Conservation (phyloP, 2,888 invertebrate genomes). For the Argyresthia albistria region DNA sequence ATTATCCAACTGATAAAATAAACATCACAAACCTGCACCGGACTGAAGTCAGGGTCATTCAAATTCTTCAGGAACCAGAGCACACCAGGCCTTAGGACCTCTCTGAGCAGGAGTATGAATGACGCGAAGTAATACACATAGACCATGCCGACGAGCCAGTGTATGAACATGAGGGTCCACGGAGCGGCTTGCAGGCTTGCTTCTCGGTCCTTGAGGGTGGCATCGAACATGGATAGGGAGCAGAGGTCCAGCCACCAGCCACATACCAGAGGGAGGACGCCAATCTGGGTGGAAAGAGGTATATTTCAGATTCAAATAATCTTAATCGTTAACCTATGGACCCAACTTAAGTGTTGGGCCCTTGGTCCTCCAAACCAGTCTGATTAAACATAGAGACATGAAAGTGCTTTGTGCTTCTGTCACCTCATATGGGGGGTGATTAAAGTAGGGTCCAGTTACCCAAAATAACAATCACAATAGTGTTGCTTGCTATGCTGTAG, state of each 20-base stretch:
- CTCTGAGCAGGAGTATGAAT: conserved; percentile 91
- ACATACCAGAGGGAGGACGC: conserved; percentile 95
- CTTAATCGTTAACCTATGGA: too few relatives aligned
- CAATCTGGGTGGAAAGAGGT: conserved; percentile 71
- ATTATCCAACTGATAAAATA: background rate
- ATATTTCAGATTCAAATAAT: too few relatives aligned
- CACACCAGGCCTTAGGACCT: conserved; percentile 96
- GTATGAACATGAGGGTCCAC: conserved; percentile 97
- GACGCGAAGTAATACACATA: conserved; percentile 99
- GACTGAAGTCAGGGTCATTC: conserved; percentile 99
- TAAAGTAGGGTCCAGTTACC: too few relatives aligned
- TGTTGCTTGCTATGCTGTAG: too few relatives aligned
- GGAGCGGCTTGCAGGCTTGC: conserved; percentile 92
- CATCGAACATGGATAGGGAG: conserved; percentile 93
- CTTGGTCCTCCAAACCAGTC: too few relatives aligned
- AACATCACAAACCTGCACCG: conserved; percentile 80
- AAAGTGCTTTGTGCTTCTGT: too few relatives aligned
- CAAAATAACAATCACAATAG: too few relatives aligned
- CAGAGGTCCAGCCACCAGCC: conserved; percentile 99
- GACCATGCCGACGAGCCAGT: conserved; percentile 99
- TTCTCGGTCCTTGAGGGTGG: conserved; percentile 89
- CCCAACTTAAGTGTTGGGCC: too few relatives aligned
- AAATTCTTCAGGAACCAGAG: conserved; percentile 98
- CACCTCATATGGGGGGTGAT: too few relatives aligned
- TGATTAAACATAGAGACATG: too few relatives aligned